Evolutionary conservation across 2,113 vertebrate species (phyloP).

Genomic region (Taurulus bubalis): DNA sequence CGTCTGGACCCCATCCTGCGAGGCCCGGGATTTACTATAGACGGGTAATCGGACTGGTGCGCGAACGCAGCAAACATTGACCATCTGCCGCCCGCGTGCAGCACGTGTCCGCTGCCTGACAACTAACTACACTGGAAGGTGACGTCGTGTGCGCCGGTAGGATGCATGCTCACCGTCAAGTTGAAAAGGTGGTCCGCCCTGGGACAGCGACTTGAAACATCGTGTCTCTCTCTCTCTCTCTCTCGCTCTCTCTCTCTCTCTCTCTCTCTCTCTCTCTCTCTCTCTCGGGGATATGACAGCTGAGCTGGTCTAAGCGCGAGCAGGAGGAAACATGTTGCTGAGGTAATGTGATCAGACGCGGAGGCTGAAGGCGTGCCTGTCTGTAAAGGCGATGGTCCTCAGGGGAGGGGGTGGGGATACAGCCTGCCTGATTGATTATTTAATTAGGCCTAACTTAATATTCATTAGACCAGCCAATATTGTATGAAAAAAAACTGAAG

Average conservation of each 20-base stretch:
- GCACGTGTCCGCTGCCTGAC: slow-evolving; percentile 24
- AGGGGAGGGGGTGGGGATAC: slow-evolving; percentile 46
- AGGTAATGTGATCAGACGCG: slow-evolving; percentile 79
- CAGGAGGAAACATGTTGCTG: slow-evolving; percentile 78
- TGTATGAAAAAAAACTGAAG: slow-evolving; percentile 49
- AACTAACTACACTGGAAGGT: slow-evolving; percentile 32
- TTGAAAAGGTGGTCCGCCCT: slow-evolving; percentile 49
- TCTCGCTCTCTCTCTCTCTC: not conserved
- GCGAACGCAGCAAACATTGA: slow-evolving; percentile 57
- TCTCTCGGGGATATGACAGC: slow-evolving; percentile 33
- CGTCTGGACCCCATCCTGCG: slow-evolving; percentile 59
- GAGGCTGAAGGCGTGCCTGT: slow-evolving; percentile 43
- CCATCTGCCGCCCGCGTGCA: slow-evolving; percentile 84
- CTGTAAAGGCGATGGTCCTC: slow-evolving; percentile 19
- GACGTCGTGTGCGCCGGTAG: slow-evolving; percentile 22
- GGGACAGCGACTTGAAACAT: slow-evolving; percentile 37
- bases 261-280: not conserved
- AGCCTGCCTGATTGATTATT: slow-evolving; percentile 73
- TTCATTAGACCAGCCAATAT: slow-evolving; percentile 59
- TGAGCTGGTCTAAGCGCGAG: slow-evolving; percentile 27
- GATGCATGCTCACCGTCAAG: slow-evolving; percentile 74
- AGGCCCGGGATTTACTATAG: slow-evolving; percentile 83
- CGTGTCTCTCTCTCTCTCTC: slow-evolving; percentile 17
- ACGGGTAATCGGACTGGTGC: slow-evolving; percentile 84
- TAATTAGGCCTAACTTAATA: slow-evolving; percentile 73